phyloP scores from a whole-genome alignment of 2,888 invertebrate species.

The Hydropsyche betteni region DNA sequence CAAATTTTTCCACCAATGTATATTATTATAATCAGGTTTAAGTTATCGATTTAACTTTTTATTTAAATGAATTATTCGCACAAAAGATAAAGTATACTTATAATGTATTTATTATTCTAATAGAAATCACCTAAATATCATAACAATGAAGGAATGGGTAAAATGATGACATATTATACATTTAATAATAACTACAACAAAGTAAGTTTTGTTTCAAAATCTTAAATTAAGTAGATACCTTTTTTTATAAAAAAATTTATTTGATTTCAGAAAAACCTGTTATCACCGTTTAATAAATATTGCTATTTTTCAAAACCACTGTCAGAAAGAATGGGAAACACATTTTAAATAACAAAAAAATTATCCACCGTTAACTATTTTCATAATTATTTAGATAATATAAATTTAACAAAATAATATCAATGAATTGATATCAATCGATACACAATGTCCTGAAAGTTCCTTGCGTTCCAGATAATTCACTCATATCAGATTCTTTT shows the following conservation, averaged over 20 bases:
- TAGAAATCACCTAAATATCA: conserved; percentile 63
- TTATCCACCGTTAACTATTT: neutral
- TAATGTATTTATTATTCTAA: conserved; percentile 4
- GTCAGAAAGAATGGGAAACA: conserved; percentile 61
- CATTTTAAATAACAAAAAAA: neutral
- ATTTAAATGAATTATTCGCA: neutral
- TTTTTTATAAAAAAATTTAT: conserved; percentile 42
- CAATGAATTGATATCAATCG: conserved; percentile 8
- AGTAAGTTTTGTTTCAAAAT: conserved; percentile 54
- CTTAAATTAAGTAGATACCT: conserved; percentile 3
- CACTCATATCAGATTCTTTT: conserved; percentile 9
- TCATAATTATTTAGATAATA: neutral
- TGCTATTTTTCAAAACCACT: conserved; percentile 64
- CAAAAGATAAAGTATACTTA: neutral
- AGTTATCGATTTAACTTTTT: conserved; percentile 42
- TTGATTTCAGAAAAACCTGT: conserved; percentile 61
- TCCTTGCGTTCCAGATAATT: conserved; percentile 17
- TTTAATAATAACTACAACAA: conserved; percentile 60
- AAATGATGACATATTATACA: conserved; percentile 63
- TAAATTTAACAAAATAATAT: neutral
- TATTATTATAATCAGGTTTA: conserved; percentile 53
- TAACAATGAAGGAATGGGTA: conserved; percentile 60
- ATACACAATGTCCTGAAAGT: conserved; percentile 11
- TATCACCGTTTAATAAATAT: conserved; percentile 63
- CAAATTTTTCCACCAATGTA: conserved; percentile 55